phyloP scores from a whole-genome alignment of 2,113 vertebrate species.

The Chloroceryle aenea region DNA sequence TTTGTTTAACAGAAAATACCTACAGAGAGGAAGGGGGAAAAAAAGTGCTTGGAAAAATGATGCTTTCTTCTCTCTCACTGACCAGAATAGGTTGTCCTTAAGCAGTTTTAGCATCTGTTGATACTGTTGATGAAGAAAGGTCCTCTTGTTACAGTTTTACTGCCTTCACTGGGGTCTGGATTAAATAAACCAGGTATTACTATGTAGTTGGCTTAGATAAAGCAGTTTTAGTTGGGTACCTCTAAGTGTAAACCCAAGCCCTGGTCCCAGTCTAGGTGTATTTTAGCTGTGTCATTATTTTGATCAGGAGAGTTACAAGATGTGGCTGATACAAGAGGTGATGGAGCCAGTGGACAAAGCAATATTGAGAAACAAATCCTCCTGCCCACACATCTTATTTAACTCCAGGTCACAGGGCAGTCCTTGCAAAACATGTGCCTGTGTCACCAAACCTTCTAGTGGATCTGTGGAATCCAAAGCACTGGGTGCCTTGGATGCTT shows the following conservation, averaged over 20 bases:
- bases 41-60: background rate
- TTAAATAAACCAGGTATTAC: background rate
- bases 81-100: rapidly evolving
- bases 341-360: background rate
- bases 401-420: background rate
- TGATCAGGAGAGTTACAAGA: background rate
- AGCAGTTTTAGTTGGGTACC: background rate
- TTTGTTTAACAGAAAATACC: background rate
- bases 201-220: background rate
- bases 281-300: background rate
- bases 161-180: background rate
- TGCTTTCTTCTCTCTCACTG: rapidly evolving
- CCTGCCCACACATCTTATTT: background rate
- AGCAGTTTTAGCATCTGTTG: background rate
- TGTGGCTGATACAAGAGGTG: background rate
- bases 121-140: background rate
- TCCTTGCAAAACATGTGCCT: too few species aligned
- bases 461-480: too few species aligned
- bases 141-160: background rate
- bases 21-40: background rate
- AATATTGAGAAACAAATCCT: background rate
- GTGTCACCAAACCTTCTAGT: background rate
- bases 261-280: background rate
- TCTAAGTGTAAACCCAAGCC: background rate
- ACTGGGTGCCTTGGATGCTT: background rate